Percentiles rank a stretch among this genome's conserved stretches.
These are phyloP conservation scores for Artibeus jamaicensis DNA, from an alignment of 2,797 vertebrate species.

Conservation along the genomic window DNA sequence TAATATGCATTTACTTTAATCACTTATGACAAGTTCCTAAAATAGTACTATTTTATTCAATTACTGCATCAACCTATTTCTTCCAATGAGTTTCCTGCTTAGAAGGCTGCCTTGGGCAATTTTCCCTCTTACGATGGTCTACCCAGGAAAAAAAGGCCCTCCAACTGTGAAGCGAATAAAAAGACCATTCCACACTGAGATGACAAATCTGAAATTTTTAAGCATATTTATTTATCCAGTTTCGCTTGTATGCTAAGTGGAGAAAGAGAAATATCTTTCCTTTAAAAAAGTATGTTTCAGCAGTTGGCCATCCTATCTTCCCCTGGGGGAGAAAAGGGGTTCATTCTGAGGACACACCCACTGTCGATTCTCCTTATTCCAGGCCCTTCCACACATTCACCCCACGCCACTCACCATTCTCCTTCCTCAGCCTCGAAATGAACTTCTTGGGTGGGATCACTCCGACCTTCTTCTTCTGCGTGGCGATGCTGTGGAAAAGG, in stretches of 20 bases:
- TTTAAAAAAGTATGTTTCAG: neutral
- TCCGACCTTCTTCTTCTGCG: slow-evolving; percentile 98
- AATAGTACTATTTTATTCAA: neutral
- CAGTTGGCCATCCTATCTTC: neutral
- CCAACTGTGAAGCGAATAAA: neutral
- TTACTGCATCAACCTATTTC: neutral
- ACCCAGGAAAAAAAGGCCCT: neutral
- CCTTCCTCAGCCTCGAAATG: slow-evolving; percentile 95
- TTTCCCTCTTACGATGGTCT: neutral
- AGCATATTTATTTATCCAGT: neutral
- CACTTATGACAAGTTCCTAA: neutral
- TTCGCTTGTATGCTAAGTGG: neutral
- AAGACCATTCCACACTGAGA: neutral
- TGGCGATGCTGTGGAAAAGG: slow-evolving; percentile 98
- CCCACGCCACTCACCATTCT: slow-evolving; percentile 89
- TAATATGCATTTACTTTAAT: neutral
- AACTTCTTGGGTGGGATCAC: slow-evolving; percentile 99
- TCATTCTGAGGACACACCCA: neutral
- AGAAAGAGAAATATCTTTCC: neutral
- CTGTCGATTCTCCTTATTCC: neutral
- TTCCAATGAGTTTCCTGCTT: neutral
- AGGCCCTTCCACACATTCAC: accelerated
- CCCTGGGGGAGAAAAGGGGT: neutral
- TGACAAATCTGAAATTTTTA: neutral
- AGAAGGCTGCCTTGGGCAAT: neutral